Percentiles rank a stretch among this genome's conserved stretches.
These are phyloP conservation scores for Vollenhovia emeryi DNA, from an alignment of 1,140 invertebrate genomes.

Conservation along the genomic window DNA sequence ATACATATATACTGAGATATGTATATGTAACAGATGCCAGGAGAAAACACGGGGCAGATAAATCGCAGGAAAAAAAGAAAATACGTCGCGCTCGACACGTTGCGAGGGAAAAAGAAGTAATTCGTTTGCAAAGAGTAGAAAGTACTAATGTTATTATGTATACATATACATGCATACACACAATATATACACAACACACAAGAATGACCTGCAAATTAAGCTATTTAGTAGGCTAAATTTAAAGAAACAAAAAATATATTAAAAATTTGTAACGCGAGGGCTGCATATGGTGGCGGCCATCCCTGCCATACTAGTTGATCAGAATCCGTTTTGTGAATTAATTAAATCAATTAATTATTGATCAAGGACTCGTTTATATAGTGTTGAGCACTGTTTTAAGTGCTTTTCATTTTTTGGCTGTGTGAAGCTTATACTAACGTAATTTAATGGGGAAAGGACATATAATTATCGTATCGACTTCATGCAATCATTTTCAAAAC, in stretches of 20 bases:
- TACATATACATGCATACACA: not conserved
- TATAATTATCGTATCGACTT: constrained; percentile 76
- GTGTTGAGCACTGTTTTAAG: constrained; percentile 84
- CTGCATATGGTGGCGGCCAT: constrained; percentile 67
- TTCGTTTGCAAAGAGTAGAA: constrained; percentile 69
- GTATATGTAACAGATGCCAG: constrained; percentile 25
- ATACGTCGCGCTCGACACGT: constrained; percentile 68
- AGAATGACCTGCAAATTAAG: constrained; percentile 72
- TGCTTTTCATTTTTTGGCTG: constrained; percentile 84
- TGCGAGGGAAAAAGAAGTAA: constrained; percentile 54
- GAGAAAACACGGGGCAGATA: constrained; percentile 10
- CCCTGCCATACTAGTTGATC: constrained; percentile 77
- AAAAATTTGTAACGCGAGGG: constrained; percentile 68
- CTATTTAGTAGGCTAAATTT: constrained; percentile 71
- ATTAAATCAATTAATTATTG: constrained; percentile 77
- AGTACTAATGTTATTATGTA: constrained; percentile 66
- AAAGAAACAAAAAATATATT: constrained; percentile 40
- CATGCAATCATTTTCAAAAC: constrained; percentile 72
- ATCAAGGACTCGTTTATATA: constrained; percentile 77
- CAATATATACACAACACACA: constrained; percentile 38
- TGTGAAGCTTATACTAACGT: constrained; percentile 80
- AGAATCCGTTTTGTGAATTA: constrained; percentile 78
- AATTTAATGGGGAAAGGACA: constrained; percentile 66
- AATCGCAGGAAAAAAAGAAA: constrained; percentile 55
- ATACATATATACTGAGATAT: constrained; percentile 52